Evolutionary conservation across 2,113 vertebrate genomes (phyloP).

Genomic region (Centropristis striata): DNA sequence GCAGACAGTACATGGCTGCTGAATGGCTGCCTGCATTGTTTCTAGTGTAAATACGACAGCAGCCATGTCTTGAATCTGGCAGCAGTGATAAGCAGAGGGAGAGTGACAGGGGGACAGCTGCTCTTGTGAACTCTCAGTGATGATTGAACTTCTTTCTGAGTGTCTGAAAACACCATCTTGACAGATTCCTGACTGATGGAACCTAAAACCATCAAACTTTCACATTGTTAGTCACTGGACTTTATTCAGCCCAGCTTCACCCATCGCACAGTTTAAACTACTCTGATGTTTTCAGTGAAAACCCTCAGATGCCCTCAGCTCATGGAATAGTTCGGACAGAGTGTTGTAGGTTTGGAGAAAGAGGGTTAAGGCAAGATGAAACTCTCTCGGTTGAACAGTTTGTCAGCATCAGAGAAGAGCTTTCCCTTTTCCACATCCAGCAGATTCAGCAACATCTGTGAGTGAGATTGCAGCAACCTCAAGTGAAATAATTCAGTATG

Average conservation of each 20-base stretch:
- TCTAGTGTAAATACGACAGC: not conserved
- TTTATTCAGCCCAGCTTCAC: not conserved
- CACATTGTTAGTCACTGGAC: not conserved
- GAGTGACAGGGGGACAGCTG: too few species aligned
- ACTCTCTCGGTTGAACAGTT: too few species aligned
- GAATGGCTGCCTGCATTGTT: too few species aligned
- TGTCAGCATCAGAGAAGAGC: not conserved
- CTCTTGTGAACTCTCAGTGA: too few species aligned
- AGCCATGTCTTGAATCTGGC: not conserved
- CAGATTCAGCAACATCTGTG: not conserved
- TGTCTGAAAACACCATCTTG: not conserved
- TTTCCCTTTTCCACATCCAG: not conserved
- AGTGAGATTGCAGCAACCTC: not conserved
- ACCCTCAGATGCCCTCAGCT: not conserved
- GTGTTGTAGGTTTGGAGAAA: slow-evolving; percentile 1
- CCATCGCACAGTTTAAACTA: not conserved
- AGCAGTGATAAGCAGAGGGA: not conserved
- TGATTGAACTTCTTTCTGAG: not conserved
- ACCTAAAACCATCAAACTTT: slow-evolving; percentile 9
- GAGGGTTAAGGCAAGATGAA: not conserved
- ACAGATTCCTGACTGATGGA: slow-evolving; percentile 4
- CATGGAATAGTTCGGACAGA: not conserved
- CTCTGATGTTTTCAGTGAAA: not conserved
- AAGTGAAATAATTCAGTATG: not conserved
- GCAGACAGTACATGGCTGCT: not conserved